These are phyloP conservation scores for Koerneria pararmatus DNA, from an alignment of 2,888 invertebrate species.

Conservation along the genomic window DNA sequence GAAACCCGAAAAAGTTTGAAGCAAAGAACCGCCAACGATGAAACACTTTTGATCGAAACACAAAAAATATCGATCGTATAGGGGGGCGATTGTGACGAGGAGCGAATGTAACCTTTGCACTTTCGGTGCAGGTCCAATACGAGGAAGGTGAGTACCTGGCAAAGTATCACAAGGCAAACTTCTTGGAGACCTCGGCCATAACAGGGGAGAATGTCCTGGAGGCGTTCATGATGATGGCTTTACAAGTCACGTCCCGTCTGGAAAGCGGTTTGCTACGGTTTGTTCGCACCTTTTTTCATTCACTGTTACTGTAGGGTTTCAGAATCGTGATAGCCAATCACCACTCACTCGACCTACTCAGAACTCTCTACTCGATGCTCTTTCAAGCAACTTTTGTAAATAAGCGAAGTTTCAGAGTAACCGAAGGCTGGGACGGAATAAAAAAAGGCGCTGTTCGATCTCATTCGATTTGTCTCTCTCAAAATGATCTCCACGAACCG, in stretches of 20 bases:
- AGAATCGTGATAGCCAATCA: neutral
- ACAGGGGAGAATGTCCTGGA: slow-evolving; percentile 67
- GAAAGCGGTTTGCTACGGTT: slow-evolving; percentile 35
- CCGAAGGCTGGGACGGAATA: slow-evolving; percentile 57
- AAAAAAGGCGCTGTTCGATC: slow-evolving; percentile 47
- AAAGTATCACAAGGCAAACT: slow-evolving; percentile 82
- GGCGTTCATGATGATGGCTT: slow-evolving; percentile 51
- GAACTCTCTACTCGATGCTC: neutral
- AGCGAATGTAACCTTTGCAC: too few species aligned
- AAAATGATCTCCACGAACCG: slow-evolving; percentile 33
- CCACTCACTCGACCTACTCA: neutral
- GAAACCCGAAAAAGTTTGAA: too few species aligned
- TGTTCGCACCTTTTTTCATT: slow-evolving; percentile 13
- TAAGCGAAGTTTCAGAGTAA: slow-evolving; percentile 37
- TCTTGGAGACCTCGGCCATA: slow-evolving; percentile 91
- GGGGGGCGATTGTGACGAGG: neutral
- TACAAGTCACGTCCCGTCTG: slow-evolving; percentile 42
- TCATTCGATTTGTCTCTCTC: slow-evolving; percentile 52
- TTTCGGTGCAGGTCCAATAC: slow-evolving; percentile 61
- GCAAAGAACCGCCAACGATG: too few species aligned
- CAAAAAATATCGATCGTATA: neutral
- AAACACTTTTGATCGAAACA: neutral
- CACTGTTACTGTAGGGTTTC: too few species aligned
- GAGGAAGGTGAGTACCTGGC: slow-evolving; percentile 91
- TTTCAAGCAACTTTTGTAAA: slow-evolving; percentile 29